A percentile compares a stretch with the other conserved stretches of the same genome.
Conservation (phyloP, 2,113 vertebrate species). For the Damaliscus lunatus region DNA sequence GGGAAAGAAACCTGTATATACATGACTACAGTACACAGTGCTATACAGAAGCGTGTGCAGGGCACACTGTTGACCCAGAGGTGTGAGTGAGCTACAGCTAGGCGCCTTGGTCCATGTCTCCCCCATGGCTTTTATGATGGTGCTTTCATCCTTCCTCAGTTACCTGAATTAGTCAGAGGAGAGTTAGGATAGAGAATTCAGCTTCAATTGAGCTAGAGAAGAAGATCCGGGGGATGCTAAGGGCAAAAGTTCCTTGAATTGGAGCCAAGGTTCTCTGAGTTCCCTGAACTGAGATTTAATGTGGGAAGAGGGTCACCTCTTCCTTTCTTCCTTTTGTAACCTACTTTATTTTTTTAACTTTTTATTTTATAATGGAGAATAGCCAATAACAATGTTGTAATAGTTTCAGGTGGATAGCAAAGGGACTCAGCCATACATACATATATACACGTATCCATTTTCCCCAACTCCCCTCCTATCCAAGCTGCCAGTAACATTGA, state of each 20-base stretch:
- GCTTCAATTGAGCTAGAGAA: background rate
- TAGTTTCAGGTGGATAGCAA: background rate
- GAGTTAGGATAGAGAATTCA: background rate
- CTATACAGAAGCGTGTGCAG: fast-evolving
- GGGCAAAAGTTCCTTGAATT: background rate
- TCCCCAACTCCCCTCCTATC: background rate
- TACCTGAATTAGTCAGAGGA: background rate
- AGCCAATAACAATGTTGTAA: background rate
- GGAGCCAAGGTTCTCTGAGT: background rate
- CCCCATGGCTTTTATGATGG: background rate
- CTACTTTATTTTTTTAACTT: background rate
- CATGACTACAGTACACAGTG: fast-evolving
- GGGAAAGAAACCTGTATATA: background rate
- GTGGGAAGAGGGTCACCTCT: background rate
- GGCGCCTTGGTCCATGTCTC: background rate
- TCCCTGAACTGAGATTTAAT: background rate
- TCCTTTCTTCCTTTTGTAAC: background rate
- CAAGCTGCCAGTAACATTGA: background rate
- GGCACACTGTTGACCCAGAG: background rate
- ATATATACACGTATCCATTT: background rate
- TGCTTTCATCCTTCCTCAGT: background rate
- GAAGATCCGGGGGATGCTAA: background rate
- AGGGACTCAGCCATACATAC: background rate
- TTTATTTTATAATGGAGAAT: background rate
- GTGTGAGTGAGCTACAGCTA: background rate